Conservation (phyloP, 2,797 vertebrate genomes). For the Myotis pilosus region DNA sequence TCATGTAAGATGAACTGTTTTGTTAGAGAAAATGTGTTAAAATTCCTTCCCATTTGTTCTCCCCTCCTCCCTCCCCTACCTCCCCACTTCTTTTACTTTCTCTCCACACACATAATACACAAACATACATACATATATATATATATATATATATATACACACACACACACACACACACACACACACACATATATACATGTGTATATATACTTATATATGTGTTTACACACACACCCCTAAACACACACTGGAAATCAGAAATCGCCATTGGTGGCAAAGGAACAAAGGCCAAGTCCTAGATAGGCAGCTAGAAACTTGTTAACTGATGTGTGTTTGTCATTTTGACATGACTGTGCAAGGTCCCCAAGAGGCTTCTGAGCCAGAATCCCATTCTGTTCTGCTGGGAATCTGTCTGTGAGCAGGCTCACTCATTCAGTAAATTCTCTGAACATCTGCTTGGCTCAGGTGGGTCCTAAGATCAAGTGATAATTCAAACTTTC, state of each 20-base stretch:
- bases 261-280: neutral
- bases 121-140: neutral
- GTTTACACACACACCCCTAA: neutral
- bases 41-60: neutral
- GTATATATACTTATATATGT: neutral
- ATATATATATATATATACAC: neutral
- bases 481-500: conserved; percentile 40
- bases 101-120: neutral
- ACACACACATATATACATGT: too few species aligned
- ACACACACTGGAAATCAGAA: conserved; percentile 24
- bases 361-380: neutral
- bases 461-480: neutral
- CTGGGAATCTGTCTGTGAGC: neutral
- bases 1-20: neutral
- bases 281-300: neutral
- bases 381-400: neutral
- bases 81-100: neutral
- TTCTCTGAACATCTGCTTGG: neutral
- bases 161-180: too few species aligned
- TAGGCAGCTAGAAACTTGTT: neutral
- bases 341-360: neutral
- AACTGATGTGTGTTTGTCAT: neutral
- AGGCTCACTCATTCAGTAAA: neutral
- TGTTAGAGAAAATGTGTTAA: neutral
- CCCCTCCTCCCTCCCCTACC: neutral